Evolutionary conservation across 2,113 vertebrate species (phyloP).

Genomic region (Ceratotherium simum): DNA sequence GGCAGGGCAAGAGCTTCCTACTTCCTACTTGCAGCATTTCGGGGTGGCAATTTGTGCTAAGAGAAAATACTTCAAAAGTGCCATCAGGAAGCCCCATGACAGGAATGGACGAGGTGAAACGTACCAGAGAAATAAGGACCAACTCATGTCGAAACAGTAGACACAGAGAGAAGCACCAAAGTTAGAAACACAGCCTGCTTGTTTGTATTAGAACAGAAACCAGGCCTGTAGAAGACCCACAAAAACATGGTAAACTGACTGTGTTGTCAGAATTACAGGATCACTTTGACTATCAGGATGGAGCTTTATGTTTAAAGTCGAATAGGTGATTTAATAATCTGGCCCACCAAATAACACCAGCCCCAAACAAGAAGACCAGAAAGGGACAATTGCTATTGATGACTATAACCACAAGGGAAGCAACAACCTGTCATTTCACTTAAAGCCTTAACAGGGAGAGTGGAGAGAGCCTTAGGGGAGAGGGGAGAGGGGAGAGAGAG

Average conservation of each 20-base stretch:
- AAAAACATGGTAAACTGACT: accelerated
- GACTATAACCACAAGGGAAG: not conserved
- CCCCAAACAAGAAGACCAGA: not conserved
- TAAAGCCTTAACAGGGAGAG: not conserved
- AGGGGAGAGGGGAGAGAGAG: not conserved
- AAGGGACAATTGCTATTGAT: not conserved
- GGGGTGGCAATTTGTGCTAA: not conserved
- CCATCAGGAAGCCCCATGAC: accelerated
- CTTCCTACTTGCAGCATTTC: not conserved
- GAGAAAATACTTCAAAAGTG: not conserved
- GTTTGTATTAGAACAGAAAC: not conserved
- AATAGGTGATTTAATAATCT: not conserved
- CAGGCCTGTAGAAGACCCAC: accelerated
- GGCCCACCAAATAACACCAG: not conserved
- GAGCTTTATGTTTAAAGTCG: not conserved
- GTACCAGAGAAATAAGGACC: not conserved
- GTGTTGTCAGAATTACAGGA: accelerated
- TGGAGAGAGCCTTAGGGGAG: too few relatives aligned
- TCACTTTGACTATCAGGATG: not conserved
- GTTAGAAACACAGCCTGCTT: not conserved
- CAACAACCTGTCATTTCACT: not conserved
- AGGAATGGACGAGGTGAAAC: not conserved
- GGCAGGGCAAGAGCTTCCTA: not conserved
- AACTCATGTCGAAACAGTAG: not conserved
- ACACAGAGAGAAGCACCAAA: too few relatives aligned